Conservation (phyloP, 2,888 invertebrate genomes). For the Tipula unca region DNA sequence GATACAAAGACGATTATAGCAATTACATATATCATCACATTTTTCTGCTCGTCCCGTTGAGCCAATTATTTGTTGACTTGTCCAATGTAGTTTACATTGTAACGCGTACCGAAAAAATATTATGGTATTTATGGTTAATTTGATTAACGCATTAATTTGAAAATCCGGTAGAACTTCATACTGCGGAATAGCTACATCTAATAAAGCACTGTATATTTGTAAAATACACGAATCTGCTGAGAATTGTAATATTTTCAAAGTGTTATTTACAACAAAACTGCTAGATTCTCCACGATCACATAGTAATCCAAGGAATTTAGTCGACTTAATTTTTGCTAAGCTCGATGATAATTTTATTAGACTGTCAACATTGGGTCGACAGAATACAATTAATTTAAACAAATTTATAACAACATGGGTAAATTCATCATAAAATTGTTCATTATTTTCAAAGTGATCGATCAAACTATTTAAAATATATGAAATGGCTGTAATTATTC, state of each 20-base stretch:
- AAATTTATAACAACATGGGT: not conserved
- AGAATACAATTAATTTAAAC: not conserved
- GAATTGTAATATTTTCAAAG: constrained; percentile 26
- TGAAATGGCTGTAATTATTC: not conserved
- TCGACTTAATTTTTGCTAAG: not conserved
- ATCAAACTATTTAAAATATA: not conserved
- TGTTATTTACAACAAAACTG: constrained; percentile 22
- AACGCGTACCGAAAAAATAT: not conserved
- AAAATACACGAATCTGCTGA: constrained; percentile 23
- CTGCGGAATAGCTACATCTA: constrained; percentile 24
- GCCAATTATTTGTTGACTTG: not conserved
- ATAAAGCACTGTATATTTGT: constrained; percentile 24
- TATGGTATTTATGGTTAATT: not conserved
- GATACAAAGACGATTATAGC: constrained; percentile 24
- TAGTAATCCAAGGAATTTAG: not conserved
- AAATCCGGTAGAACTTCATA: constrained; percentile 10
- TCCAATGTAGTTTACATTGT: not conserved
- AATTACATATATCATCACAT: constrained; percentile 23
- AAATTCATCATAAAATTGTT: not conserved
- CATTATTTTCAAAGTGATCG: not conserved
- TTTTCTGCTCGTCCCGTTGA: not conserved
- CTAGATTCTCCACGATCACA: not conserved
- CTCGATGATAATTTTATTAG: not conserved
- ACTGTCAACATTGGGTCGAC: not conserved
- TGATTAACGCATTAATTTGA: constrained; percentile 21